Base-by-base conservation (phyloP, 1,140 invertebrate genomes). In the Amphibalanus amphitrite region DNA sequence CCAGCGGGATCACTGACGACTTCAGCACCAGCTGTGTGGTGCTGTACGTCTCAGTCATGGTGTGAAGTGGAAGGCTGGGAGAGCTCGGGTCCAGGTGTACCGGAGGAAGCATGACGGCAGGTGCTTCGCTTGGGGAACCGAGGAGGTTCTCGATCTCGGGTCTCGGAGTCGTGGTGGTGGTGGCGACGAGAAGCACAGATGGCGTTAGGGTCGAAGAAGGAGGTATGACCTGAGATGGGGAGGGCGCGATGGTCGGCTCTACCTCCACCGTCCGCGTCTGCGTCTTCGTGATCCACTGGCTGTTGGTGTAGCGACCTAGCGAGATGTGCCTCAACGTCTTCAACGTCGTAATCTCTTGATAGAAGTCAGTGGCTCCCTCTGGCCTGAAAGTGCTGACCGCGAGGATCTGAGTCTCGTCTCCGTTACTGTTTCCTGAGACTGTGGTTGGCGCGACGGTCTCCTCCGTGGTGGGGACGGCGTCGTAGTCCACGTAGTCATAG, bases 271-370 rank as follows among this genome's bases (percentile, higher is more conserved):
- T 80, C 47, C 77, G 77, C 26, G 79, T 80, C 72, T 79, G 78
- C 0, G 79, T 80, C 20, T 79, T 87, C 0, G 91, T 93, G 69
- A 92, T 86, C 77, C 88, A 92, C 69, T 91, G 83, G 0, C 91
- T 93, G 79, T 93, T 93, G 77, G 89, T 92, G 1, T 91, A 89
- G 65, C 91, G 90, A 71, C 92, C 78, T 81, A 92, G 90, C 84
- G 92, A 89, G 80, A 93, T 93, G 29, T 89, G 87, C 77, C 92
- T 93, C 0, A 91, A 91, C 69, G 90, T 91, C 78, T 90, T 91
- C 71, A 93, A 90, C 0, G 91, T 93, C 10, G 90, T 91, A 73
- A 93, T 90, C 82, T 93, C 79, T n/a, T 72, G 70, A 47, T 65
- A 71, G 4, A 72, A 70, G 28, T 73, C 67, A 20, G 72, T 73